Base-by-base conservation (phyloP, 2,113 vertebrate species). In the Alligator mississippiensis region DNA sequence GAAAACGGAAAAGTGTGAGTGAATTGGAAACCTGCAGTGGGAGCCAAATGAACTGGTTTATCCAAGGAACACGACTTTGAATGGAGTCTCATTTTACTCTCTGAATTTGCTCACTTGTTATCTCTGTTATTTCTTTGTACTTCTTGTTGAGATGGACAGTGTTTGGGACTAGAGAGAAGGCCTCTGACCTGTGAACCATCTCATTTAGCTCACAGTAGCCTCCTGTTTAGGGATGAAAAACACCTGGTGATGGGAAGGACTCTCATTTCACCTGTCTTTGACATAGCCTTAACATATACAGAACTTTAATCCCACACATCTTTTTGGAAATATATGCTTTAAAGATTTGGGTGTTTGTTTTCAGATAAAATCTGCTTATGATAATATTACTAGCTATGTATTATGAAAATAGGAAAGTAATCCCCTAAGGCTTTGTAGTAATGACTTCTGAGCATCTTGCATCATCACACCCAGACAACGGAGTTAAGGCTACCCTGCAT, bases 391-490 rank as follows among this genome's bases (percentile, higher is more conserved):
- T 75, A 85, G 84, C 66, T 92, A 59, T 84, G 86, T 94, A 95
- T 96, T 96, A 96, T 96, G 89, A 89, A 97, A 95, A 95, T 95
- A 92, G 93, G 93, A 94, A 96, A 90, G 94, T 58, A 95, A 95
- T 90, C 80, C 82, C 92, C 80, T 83, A 1, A 2, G 94, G 93
- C 83, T 89, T 90, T 94, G 38, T 79, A 84, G 90, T 86, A 96
- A 96, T 96, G 85, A 89, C 94, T 95, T 94, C 89, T 94, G 89
- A 94, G 82, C 84, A 54, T 79, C 94, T 95, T 94, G 89, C 96
- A 96, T 93, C 89, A 94, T 94, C 93, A 78, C 2, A 91, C 82
- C 80, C 93, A 95, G 90, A 91, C 80, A 96, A 76, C 77, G 95
- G 85, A 77, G 80, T 94, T 93, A 72, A 66, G 79, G 80, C 92